These are phyloP conservation scores for Redunca redunca DNA, from an alignment of 2,113 vertebrate genomes.

Conservation along the genomic window DNA sequence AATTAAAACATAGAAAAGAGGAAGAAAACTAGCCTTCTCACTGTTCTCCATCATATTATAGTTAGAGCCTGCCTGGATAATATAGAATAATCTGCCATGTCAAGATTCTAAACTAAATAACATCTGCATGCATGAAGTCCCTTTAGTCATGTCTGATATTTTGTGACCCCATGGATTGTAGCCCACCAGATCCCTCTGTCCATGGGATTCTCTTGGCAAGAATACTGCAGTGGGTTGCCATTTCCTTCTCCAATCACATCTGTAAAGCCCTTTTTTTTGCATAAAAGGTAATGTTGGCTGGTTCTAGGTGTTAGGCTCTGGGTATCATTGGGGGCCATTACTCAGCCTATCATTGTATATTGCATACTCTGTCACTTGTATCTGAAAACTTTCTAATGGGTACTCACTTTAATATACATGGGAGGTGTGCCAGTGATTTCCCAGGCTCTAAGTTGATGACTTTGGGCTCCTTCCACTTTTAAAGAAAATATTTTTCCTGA, in stretches of 20 bases:
- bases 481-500: not conserved
- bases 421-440: not conserved
- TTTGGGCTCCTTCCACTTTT: not conserved
- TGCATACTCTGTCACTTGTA: not conserved
- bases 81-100: not conserved
- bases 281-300: not conserved
- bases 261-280: not conserved
- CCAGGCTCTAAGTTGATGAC: not conserved
- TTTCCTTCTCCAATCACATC: not conserved
- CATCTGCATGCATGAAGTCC: not conserved
- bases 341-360: not conserved
- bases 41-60: not conserved
- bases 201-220: not conserved
- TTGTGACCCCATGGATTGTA: not conserved
- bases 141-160: not conserved
- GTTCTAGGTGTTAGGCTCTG: not conserved
- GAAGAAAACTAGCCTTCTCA: not conserved
- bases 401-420: not conserved
- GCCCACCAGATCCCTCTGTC: not conserved
- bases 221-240: not conserved
- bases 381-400: not conserved
- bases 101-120: not conserved
- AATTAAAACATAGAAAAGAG: not conserved
- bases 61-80: not conserved
- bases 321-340: not conserved